Evolutionary conservation across 2,797 vertebrate species (phyloP).

Genomic region (Acanthurus leucopareius): DNA sequence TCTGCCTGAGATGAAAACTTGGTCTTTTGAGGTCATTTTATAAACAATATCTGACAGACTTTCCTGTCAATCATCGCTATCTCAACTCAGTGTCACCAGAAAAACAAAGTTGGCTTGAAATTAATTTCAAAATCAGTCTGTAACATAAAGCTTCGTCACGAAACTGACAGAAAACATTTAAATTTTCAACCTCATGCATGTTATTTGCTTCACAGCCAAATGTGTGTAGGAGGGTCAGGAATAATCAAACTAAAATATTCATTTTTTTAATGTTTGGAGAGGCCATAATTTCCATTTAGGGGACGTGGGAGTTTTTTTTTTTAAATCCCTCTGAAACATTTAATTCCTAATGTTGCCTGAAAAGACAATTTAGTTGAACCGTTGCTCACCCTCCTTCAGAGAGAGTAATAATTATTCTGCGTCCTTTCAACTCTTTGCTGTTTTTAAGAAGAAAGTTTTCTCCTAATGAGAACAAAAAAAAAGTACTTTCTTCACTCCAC

Average conservation of each 20-base stretch:
- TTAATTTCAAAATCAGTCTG: not conserved
- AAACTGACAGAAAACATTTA: constrained; percentile 6
- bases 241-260: not conserved
- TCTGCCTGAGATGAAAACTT: not conserved
- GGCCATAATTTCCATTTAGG: constrained; percentile 24
- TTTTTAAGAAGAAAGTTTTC: not conserved
- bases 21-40: not conserved
- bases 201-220: constrained; percentile 19
- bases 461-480: not conserved
- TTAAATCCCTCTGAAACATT: not conserved
- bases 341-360: not conserved
- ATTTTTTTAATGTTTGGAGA: constrained; percentile 14
- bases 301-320: constrained; percentile 27
- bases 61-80: too few species aligned
- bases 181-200: not conserved
- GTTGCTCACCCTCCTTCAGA: too few species aligned
- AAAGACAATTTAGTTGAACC: not conserved
- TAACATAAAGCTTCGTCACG: constrained; percentile 20
- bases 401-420: not conserved
- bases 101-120: too few species aligned
- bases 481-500: not conserved
- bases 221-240: constrained; percentile 16
- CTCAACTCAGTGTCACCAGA: too few species aligned
- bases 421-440: not conserved
- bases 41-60: not conserved